Percentiles rank a stretch among this genome's conserved stretches.
Conservation (phyloP, 2,113 vertebrate species). For the Isichthys henryi region DNA sequence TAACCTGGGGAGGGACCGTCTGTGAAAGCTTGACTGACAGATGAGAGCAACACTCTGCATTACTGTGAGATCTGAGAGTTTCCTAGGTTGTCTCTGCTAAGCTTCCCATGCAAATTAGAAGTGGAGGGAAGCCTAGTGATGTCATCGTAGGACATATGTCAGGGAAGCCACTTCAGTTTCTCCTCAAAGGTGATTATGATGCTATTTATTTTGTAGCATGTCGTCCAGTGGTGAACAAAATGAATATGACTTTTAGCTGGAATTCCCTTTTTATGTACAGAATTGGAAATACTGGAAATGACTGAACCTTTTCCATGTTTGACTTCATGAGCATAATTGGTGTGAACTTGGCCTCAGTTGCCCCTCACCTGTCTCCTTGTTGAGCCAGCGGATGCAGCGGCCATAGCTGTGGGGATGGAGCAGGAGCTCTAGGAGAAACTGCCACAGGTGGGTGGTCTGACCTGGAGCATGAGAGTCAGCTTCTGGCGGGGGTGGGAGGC, state of each 20-base stretch:
- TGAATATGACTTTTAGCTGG: not conserved
- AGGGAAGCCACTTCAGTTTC: not conserved
- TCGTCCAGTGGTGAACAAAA: not conserved
- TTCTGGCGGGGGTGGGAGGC: constrained; percentile 57
- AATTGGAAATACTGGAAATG: not conserved
- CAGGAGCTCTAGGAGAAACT: constrained; percentile 90
- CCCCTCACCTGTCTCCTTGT: constrained; percentile 86
- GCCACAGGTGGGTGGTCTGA: constrained; percentile 96
- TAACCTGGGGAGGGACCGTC: not conserved
- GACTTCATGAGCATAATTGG: not conserved
- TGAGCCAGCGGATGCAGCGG: constrained; percentile 92
- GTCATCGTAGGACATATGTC: not conserved
- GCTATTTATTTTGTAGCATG: not conserved
- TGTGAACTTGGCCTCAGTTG: not conserved
- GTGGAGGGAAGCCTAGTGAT: not conserved
- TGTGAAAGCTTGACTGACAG: not conserved
- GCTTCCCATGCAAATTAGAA: not conserved
- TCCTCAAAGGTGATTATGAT: not conserved
- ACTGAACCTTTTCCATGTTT: not conserved
- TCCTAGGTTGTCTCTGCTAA: not conserved
- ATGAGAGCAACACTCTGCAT: not conserved
- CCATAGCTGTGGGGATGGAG: constrained; percentile 90
- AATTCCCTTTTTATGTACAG: not conserved
- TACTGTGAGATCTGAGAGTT: not conserved
- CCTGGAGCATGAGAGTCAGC: constrained; percentile 85